phyloP scores from a whole-genome alignment of 2,113 vertebrate genomes.

The Sceloporus undulatus region DNA sequence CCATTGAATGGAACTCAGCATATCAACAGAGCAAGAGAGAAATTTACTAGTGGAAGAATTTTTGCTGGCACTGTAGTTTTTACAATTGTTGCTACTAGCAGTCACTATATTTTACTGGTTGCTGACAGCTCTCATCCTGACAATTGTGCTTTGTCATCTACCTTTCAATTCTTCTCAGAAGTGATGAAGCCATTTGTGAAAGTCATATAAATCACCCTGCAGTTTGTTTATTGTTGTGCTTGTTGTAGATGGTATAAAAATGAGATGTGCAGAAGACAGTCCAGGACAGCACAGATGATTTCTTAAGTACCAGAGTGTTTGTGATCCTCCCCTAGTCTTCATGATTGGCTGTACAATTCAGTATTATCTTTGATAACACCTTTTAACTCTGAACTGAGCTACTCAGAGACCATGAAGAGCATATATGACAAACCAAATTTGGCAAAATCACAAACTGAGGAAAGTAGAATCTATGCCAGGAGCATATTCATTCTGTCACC shows the following conservation, averaged over 20 bases:
- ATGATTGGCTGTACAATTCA: neutral
- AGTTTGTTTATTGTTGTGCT: constrained; percentile 19
- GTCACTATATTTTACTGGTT: constrained; percentile 3
- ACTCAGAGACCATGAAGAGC: neutral
- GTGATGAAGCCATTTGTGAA: constrained; percentile 15
- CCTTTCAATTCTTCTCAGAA: constrained; percentile 28
- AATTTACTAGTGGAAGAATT: constrained; percentile 11
- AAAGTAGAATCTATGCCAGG: neutral
- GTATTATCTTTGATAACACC: neutral
- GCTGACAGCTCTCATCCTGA: constrained; percentile 5
- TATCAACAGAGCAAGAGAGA: constrained; percentile 5
- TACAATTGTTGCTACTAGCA: constrained; percentile 25
- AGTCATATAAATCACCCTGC: constrained; percentile 4
- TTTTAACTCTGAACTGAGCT: neutral
- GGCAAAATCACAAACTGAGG: neutral
- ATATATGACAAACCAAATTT: no score
- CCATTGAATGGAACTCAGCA: neutral
- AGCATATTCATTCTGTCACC: neutral
- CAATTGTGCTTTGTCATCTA: neutral
- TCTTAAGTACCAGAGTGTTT: neutral
- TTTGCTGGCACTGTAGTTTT: constrained; percentile 17
- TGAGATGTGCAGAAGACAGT: neutral
- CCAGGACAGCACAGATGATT: neutral
- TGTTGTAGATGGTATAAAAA: constrained; percentile 11
- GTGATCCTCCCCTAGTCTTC: neutral